Evolutionary conservation across 2,797 vertebrate genomes (phyloP).

Genomic region (Anas capensis): DNA sequence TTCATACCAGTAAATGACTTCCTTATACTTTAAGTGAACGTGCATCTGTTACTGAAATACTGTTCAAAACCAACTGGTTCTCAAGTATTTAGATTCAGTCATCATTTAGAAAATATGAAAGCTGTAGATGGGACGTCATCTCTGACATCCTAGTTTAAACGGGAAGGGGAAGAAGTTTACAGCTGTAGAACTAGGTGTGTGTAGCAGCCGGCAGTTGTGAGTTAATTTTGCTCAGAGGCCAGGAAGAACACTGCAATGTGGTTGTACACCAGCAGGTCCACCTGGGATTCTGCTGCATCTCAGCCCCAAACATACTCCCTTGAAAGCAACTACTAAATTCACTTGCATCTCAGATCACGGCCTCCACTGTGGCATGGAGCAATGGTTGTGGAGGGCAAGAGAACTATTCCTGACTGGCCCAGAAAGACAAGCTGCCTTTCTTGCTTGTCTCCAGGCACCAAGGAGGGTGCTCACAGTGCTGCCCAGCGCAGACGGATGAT

Average conservation of each 20-base stretch:
- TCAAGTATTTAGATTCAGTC: neutral
- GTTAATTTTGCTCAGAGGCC: conserved; percentile 26
- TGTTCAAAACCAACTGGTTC: conserved; percentile 11
- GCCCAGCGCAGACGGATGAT: neutral
- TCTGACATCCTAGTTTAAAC: conserved; percentile 19
- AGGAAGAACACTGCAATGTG: neutral
- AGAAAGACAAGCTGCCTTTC: neutral
- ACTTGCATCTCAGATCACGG: neutral
- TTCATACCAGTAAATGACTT: neutral
- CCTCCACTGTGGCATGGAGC: neutral
- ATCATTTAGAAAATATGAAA: neutral
- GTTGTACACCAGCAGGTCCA: neutral
- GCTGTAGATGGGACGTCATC: conserved; percentile 1
- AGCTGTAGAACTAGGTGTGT: neutral
- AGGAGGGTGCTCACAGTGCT: neutral
- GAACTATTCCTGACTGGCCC: neutral
- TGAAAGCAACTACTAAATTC: rapidly evolving
- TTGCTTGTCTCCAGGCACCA: neutral
- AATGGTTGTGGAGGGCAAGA: neutral
- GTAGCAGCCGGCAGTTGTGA: neutral
- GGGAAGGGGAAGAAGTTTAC: neutral
- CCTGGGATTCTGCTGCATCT: neutral
- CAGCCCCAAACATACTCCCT: neutral
- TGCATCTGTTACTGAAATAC: neutral
- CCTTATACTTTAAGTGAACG: neutral